phyloP scores from a whole-genome alignment of 2,113 vertebrate genomes.

The Lucifuga dentata region DNA sequence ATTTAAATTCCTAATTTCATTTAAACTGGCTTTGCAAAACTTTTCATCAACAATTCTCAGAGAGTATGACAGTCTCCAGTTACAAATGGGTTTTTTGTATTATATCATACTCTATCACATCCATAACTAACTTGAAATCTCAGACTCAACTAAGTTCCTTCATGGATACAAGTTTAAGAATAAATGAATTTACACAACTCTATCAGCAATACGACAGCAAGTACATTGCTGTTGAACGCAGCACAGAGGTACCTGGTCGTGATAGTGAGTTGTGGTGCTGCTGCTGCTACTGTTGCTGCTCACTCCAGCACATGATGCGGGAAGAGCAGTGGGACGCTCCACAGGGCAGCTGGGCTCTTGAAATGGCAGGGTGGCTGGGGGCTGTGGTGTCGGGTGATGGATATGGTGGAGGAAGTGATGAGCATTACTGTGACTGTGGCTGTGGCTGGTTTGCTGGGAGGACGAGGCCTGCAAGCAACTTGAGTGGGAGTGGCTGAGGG shows the following conservation, averaged over 20 bases:
- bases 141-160: too few species aligned
- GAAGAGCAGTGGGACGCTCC: constrained; percentile 90
- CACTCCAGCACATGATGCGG: constrained; percentile 87
- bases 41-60: too few species aligned
- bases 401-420: constrained; percentile 92
- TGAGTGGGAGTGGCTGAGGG: constrained; percentile 89
- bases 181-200: too few species aligned
- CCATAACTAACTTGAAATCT: too few species aligned
- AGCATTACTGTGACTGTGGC: constrained; percentile 86
- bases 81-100: too few species aligned
- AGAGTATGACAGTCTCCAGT: too few species aligned
- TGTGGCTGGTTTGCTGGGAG: constrained; percentile 87
- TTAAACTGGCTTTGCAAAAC: too few species aligned
- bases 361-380: constrained; percentile 88
- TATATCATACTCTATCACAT: too few species aligned
- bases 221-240: not conserved
- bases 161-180: too few species aligned
- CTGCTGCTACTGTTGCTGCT: constrained; percentile 74
- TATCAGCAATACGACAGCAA: too few species aligned
- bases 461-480: constrained; percentile 90
- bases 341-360: constrained; percentile 90
- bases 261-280: constrained; percentile 84
- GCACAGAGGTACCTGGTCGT: constrained; percentile 72
- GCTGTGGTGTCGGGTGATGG: constrained; percentile 85
- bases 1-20: too few species aligned